Evolutionary conservation across 2,888 invertebrate species (phyloP), one percentile per base, ranked within the genome.

Genomic region (Parnassius mnemosyne): DNA sequence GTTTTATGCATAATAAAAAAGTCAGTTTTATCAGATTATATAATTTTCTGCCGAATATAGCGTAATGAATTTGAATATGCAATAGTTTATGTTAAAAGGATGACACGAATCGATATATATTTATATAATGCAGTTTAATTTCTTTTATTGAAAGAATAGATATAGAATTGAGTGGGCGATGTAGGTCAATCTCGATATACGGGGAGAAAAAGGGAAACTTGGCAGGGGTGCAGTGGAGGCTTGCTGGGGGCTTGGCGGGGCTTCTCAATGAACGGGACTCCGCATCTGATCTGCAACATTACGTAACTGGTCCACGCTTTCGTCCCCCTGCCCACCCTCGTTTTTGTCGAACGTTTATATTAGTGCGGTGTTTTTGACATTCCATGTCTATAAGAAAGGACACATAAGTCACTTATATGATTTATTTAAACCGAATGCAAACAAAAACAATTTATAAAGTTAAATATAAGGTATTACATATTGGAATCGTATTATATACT

Each of bases 261-360:
- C 41, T 57, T 54, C 50, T 62, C 57, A 62, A 62, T 62, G 53
- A 57, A 53, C 47, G n/a, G 53, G 16, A 11, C 63, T 50, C 61
- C 60, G 61, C 66, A 66, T 64, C 65, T 54, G 60, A 65, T 57
- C 66, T 66, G 66, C 66, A 66, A 58, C 56, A 53, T 66, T 66
- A 64, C 60, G 58, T 66, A 66, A 66, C 60, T 41, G 49, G 49
- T 49, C 49, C 12, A 52, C 13, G 54, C 49, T 56, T 42, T 9
- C n/a, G 12, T 12, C 46, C 34, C 42, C 47, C 52, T 46, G n/a
- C 16, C 44, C 61, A 16, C 9, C 7, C 34, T 34, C 7, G 34
- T 34, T 34, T 34, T 34, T 13, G 49, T 11, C 7, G 13, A 49
- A 13, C 13, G 49, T 13, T 49, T 46, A 46, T 46, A 16, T 49